Percentiles rank a stretch among this genome's conserved stretches.
These are phyloP conservation scores for Buphagus erythrorhynchus DNA, from an alignment of 2,797 vertebrate genomes.

Conservation along the genomic window DNA sequence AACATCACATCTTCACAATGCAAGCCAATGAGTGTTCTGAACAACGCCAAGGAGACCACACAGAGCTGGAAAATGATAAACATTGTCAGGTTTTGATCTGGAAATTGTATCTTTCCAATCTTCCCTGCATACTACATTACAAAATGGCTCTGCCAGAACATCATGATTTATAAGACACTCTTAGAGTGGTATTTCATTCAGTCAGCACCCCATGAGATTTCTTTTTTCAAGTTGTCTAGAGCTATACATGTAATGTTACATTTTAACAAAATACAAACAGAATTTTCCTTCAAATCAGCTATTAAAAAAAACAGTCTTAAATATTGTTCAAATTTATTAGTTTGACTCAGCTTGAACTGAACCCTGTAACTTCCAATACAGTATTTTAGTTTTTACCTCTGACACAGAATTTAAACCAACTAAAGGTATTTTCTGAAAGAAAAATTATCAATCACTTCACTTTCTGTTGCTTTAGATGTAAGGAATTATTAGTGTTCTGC, in stretches of 20 bases:
- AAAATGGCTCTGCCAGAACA: not conserved
- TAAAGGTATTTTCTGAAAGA: not conserved
- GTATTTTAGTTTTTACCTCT: not conserved
- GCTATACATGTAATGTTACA: not conserved
- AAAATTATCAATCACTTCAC: not conserved
- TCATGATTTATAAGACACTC: not conserved
- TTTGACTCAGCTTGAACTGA: not conserved
- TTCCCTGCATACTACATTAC: not conserved
- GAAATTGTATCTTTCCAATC: not conserved
- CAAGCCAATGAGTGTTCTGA: constrained; percentile 93
- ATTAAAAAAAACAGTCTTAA: not conserved
- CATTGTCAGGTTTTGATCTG: constrained; percentile 7
- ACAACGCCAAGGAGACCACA: constrained; percentile 93
- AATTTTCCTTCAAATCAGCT: not conserved
- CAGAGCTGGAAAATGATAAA: constrained; percentile 84
- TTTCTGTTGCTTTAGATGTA: not conserved
- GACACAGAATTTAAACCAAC: not conserved
- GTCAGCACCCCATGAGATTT: not conserved
- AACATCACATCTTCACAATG: constrained; percentile 99
- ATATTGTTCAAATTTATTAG: not conserved
- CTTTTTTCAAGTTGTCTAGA: not conserved
- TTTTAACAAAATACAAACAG: not conserved
- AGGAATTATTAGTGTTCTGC: not conserved
- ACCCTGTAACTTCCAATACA: not conserved
- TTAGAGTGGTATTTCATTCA: not conserved